Percentiles rank a stretch among this genome's conserved stretches.
Evolutionary conservation across 2,888 invertebrate species (phyloP).

Genomic region (Nemoura dubitans): DNA sequence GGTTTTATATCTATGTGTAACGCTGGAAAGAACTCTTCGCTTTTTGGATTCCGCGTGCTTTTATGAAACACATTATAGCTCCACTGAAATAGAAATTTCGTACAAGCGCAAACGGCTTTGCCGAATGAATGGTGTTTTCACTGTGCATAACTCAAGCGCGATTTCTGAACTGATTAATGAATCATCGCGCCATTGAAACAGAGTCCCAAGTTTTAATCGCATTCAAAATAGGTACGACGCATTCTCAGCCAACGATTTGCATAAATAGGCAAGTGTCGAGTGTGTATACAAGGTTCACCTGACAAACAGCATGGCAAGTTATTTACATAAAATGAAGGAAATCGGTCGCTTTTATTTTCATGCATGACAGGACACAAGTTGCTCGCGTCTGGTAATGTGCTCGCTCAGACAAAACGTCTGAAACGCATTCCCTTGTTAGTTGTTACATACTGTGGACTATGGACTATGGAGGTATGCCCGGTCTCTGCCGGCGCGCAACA

Average conservation of each 20-base stretch:
- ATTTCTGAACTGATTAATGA: not conserved
- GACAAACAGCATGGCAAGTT: not conserved
- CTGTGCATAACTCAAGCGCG: not conserved
- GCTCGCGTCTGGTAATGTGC: not conserved
- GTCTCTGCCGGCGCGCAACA: too few relatives aligned
- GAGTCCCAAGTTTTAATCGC: not conserved
- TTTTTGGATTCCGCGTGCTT: not conserved
- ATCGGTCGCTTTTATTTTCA: not conserved
- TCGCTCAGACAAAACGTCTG: not conserved
- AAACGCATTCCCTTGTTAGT: not conserved
- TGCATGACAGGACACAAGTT: not conserved
- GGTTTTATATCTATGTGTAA: not conserved
- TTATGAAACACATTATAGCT: not conserved
- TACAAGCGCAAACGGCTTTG: not conserved
- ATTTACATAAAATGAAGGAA: not conserved
- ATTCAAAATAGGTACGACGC: not conserved
- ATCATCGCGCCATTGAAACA: not conserved
- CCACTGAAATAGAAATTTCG: not conserved
- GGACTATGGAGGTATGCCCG: too few relatives aligned
- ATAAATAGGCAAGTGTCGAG: too few relatives aligned
- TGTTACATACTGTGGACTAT: too few relatives aligned
- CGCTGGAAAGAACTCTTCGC: not conserved
- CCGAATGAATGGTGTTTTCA: not conserved
- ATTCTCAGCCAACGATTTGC: not conserved
- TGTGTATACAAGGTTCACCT: not conserved